Evolutionary conservation across 2,888 invertebrate species (phyloP), one percentile per base, ranked within the genome.

Genomic region (Heliconius sara): DNA sequence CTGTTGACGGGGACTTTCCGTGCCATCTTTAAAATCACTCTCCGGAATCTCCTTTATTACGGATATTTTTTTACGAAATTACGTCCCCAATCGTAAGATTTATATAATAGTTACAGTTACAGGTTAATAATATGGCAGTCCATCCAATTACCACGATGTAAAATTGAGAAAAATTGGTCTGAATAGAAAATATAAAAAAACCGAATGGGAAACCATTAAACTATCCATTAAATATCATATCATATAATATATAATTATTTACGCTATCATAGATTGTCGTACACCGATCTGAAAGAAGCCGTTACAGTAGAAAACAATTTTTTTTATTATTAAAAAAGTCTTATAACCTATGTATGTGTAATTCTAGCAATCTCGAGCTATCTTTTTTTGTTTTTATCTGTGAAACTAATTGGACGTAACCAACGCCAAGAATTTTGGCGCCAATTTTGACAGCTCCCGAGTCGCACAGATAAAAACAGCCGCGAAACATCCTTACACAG

Each of bases 111-210:
- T 78, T 88, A 90, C 85, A 91, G 90, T 89, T 89, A 90, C 84
- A 89, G 90, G 88, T 89, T 90, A 91, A 91, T 91, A 60, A 91
- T 91, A 93, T 94, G 94, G 94, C 94, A 95, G 95, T 95, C 91
- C 92, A 90, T 91, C 91, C 89, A 89, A 90, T 91, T 88, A 88
- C 88, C 88, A 91, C 87, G 86, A 91, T 92, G 92, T 93, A 92
- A 92, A 93, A 92, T 89, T 92, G 92, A 91, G 91, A 92, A 92
- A 93, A 93, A 93, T 94, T 94, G 94, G 94, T 95, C 95, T 91
- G 91, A 93, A 91, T 90, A 89, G 87, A 91, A 91, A 89, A 87
- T 79, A 84, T 84, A 88, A 34, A 91, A 60, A n/a, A 60, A 89
- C 85, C 83, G 86, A 90, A 89, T 83, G 86, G 88, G 91, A 91